These are phyloP conservation scores for Drosophila mayri DNA, from an alignment of 1,140 invertebrate genomes.

Conservation along the genomic window DNA sequence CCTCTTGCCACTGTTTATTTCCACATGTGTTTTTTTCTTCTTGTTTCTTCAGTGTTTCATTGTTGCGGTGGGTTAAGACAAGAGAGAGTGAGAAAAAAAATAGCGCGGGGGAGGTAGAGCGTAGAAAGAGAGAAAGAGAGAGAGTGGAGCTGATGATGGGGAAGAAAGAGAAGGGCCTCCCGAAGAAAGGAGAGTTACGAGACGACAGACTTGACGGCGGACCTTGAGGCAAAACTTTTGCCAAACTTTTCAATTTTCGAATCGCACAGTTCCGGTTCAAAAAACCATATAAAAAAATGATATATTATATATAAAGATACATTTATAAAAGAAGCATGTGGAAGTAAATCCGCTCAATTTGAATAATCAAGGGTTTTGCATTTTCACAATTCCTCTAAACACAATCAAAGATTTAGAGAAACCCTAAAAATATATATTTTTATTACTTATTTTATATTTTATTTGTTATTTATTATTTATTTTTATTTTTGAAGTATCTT, in stretches of 20 bases:
- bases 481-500: neutral
- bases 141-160: neutral
- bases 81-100: constrained; percentile 7
- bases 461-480: too few relatives aligned
- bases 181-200: constrained; percentile 13
- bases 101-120: constrained; percentile 15
- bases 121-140: neutral
- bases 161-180: constrained; percentile 14
- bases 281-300: neutral
- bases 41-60: constrained; percentile 37
- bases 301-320: neutral
- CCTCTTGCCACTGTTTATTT: constrained; percentile 11
- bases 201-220: neutral
- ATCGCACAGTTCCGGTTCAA: constrained; percentile 31
- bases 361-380: neutral
- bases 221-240: constrained; percentile 29
- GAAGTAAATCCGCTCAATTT: neutral
- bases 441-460: too few relatives aligned
- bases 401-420: neutral
- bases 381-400: neutral
- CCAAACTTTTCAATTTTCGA: constrained; percentile 16
- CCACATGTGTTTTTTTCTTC: constrained; percentile 34
- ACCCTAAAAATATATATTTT: too few relatives aligned
- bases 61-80: constrained; percentile 50
- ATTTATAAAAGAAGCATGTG: neutral